A percentile compares a stretch with the other conserved stretches of the same genome.
These are phyloP conservation scores for Marisa cornuarietis DNA, from an alignment of 1,140 invertebrate genomes.

Conservation along the genomic window DNA sequence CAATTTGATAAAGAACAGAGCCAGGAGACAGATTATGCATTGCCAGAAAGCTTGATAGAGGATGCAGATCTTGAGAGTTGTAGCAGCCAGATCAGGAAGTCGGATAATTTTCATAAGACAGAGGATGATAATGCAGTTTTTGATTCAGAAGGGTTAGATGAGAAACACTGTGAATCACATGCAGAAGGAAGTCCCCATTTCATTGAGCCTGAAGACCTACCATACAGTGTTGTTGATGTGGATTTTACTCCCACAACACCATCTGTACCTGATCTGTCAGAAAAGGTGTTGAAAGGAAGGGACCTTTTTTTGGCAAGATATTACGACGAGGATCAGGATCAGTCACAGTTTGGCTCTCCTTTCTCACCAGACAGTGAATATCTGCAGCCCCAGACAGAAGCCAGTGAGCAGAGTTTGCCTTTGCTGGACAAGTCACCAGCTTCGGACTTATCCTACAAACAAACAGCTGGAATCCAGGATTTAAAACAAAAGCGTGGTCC, in stretches of 20 bases:
- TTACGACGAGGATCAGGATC: constrained; percentile 18
- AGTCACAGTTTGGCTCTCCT: constrained; percentile 6
- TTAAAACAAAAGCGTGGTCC: constrained; percentile 34
- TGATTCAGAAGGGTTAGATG: too few species aligned
- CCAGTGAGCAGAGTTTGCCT: not conserved
- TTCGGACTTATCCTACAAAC: not conserved
- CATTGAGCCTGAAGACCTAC: not conserved
- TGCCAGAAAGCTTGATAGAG: not conserved
- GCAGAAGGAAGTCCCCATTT: too few species aligned
- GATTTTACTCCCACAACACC: too few species aligned
- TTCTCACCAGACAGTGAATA: constrained; percentile 1
- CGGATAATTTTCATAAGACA: too few species aligned
- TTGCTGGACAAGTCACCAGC: constrained; percentile 1
- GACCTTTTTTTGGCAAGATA: constrained; percentile 16
- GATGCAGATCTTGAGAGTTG: too few species aligned
- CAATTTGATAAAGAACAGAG: not conserved
- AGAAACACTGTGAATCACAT: too few species aligned
- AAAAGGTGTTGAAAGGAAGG: constrained; percentile 16
- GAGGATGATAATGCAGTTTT: too few species aligned
- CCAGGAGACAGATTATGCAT: constrained; percentile 16
- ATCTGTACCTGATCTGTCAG: not conserved
- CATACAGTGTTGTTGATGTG: not conserved
- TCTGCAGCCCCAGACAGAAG: not conserved
- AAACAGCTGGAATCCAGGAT: not conserved
- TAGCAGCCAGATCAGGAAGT: too few species aligned